Evolutionary conservation across 2,113 vertebrate species (phyloP).

Genomic region (Sphaerodactylus townsendi): DNA sequence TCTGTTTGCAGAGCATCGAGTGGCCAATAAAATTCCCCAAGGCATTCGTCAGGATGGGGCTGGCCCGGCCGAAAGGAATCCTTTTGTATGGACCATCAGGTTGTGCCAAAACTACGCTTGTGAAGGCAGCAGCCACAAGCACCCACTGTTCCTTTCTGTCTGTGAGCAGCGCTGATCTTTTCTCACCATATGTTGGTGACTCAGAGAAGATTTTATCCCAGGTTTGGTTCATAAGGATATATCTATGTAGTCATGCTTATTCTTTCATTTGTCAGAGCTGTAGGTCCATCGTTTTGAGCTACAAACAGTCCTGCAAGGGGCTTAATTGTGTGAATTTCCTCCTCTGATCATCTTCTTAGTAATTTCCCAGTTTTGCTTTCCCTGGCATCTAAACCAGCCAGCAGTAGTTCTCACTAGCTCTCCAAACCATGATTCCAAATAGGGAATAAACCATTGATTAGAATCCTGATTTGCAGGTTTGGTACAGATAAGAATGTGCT

Average conservation of each 20-base stretch:
- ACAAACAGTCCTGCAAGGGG: no score
- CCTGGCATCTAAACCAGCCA: no score
- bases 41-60: constrained; percentile 87
- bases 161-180: constrained; percentile 90
- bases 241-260: not conserved
- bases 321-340: no score
- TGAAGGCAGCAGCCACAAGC: constrained; percentile 84
- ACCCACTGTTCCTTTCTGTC: constrained; percentile 88
- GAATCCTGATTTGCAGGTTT: no score
- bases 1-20: constrained; percentile 83
- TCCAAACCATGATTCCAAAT: no score
- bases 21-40: constrained; percentile 92
- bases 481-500: no score
- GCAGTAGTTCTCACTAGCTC: no score
- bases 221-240: constrained; percentile 69
- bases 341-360: no score
- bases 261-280: not conserved
- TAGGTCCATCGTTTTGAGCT: no score
- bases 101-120: constrained; percentile 92
- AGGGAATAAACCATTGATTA: no score
- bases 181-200: constrained; percentile 91
- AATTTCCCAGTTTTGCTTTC: no score
- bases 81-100: constrained; percentile 92
- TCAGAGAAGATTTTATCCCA: constrained; percentile 91
- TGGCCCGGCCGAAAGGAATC: constrained; percentile 84